Evolutionary conservation across 2,888 invertebrate genomes (phyloP).

Genomic region (Spatulosminthurus flaviceps): DNA sequence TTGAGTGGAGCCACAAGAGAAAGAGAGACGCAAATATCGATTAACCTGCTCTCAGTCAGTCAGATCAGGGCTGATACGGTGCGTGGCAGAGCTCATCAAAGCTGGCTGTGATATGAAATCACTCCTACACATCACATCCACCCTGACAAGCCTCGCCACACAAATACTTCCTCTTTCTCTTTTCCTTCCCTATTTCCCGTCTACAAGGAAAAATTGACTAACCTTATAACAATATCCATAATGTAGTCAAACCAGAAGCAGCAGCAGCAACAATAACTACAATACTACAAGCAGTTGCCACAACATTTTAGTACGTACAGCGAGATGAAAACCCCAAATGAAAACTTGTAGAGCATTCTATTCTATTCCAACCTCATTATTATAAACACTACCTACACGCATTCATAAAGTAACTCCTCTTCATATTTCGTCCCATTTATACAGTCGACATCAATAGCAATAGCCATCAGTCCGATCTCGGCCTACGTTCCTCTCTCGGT

Average conservation of each 20-base stretch:
- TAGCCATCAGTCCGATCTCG: not conserved
- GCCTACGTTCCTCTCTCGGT: conserved; percentile 11
- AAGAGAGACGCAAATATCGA: conserved; percentile 29
- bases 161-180: conserved; percentile 61
- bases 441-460: conserved; percentile 7
- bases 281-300: too few relatives aligned
- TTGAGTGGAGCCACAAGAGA: conserved; percentile 24
- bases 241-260: not conserved
- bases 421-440: conserved; percentile 15
- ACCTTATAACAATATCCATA: not conserved
- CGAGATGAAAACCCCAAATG: conserved; percentile 13
- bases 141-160: conserved; percentile 77
- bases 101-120: conserved; percentile 96
- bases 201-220: not conserved
- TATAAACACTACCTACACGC: conserved; percentile 25
- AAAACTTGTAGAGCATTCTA: conserved; percentile 14
- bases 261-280: not conserved
- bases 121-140: conserved; percentile 82
- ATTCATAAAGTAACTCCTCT: conserved; percentile 25
- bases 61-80: conserved; percentile 35
- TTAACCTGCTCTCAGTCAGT: conserved; percentile 28
- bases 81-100: conserved; percentile 80
- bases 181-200: conserved; percentile 1
- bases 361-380: conserved; percentile 26
- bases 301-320: too few relatives aligned